Conservation (phyloP, 2,113 vertebrate species). For the Loxodonta africana region DNA sequence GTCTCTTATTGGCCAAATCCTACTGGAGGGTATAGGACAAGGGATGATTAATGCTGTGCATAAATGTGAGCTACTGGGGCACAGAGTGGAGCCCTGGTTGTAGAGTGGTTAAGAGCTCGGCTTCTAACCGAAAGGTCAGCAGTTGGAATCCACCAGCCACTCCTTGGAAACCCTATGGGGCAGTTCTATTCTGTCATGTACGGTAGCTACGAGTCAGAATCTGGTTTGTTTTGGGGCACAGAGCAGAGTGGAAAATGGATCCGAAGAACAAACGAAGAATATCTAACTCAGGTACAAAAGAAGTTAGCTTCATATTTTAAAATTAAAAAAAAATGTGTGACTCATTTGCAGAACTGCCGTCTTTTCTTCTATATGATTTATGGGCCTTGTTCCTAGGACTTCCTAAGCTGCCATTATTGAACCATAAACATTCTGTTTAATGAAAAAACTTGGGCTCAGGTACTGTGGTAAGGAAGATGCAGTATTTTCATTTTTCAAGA, state of each 20-base stretch:
- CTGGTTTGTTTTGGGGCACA: background rate
- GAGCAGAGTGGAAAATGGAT: background rate
- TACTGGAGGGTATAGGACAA: background rate
- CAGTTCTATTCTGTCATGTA: too few relatives aligned
- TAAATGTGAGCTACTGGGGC: background rate
- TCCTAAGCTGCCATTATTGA: background rate
- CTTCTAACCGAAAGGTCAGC: too few relatives aligned
- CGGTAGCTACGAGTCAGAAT: too few relatives aligned
- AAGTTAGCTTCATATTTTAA: background rate
- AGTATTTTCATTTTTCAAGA: background rate
- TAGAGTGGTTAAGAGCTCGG: too few relatives aligned
- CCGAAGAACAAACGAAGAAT: background rate
- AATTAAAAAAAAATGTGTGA: background rate
- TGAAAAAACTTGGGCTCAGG: background rate
- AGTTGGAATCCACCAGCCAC: too few relatives aligned
- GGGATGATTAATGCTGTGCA: background rate
- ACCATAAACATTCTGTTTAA: background rate
- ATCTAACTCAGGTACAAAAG: background rate
- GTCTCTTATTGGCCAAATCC: background rate
- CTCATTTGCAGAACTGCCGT: background rate
- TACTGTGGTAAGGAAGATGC: background rate
- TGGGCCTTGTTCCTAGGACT: background rate
- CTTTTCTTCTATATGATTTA: background rate
- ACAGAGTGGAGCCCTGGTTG: too few relatives aligned
- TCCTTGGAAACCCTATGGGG: too few relatives aligned